These are phyloP conservation scores for Pinctada fucata DNA, from an alignment of 2,888 invertebrate genomes.

Conservation along the genomic window DNA sequence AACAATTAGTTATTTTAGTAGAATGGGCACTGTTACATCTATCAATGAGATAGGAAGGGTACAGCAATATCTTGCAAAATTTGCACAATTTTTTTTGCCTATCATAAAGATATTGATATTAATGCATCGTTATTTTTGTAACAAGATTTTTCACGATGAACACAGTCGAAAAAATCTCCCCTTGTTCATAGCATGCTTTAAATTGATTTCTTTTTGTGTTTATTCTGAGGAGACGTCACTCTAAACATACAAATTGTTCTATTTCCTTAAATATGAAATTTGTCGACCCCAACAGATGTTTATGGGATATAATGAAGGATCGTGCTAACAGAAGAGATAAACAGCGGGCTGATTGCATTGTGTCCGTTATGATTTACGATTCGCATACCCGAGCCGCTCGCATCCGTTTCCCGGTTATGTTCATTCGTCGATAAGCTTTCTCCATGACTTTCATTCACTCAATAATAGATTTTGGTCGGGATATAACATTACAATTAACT, in stretches of 20 bases:
- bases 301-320: slow-evolving; percentile 34
- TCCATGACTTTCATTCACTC: slow-evolving; percentile 40
- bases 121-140: too few relatives aligned
- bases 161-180: too few relatives aligned
- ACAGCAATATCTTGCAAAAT: too few relatives aligned
- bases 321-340: slow-evolving; percentile 27
- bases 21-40: too few relatives aligned
- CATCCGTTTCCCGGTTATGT: slow-evolving; percentile 36
- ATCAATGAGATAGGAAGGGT: too few relatives aligned
- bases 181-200: too few relatives aligned
- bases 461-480: slow-evolving; percentile 34
- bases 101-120: too few relatives aligned
- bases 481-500: slow-evolving; percentile 54
- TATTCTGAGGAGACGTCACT: too few relatives aligned
- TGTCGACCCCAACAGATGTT: slow-evolving; percentile 37
- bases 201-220: too few relatives aligned
- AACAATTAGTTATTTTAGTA: too few relatives aligned
- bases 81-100: too few relatives aligned
- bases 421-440: slow-evolving; percentile 36
- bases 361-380: slow-evolving; percentile 23
- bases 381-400: slow-evolving; percentile 33
- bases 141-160: too few relatives aligned
- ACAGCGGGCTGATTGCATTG: slow-evolving; percentile 17
- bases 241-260: background rate
- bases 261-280: slow-evolving; percentile 19